Evolutionary conservation across 2,113 vertebrate genomes (phyloP).

Genomic region (Synodontis membranacea): DNA sequence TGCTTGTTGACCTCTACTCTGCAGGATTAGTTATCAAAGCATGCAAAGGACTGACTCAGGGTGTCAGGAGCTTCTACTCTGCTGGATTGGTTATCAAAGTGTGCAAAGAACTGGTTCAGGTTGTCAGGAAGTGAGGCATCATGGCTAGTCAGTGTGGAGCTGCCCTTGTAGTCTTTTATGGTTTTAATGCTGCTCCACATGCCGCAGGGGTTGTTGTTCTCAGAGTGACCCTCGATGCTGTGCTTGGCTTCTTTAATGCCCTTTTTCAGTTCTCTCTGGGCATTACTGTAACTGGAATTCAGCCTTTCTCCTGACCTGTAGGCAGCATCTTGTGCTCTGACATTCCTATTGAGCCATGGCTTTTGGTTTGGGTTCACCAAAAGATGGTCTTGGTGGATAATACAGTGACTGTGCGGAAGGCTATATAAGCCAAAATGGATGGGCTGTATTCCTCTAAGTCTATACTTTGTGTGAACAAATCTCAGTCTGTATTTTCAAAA

Average conservation of each 20-base stretch:
- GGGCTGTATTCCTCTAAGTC: neutral
- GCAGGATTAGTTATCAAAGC: too few species aligned
- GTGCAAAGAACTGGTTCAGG: slow-evolving; percentile 36
- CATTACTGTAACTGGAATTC: neutral
- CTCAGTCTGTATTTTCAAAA: neutral
- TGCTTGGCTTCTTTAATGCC: slow-evolving; percentile 1
- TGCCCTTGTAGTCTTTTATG: slow-evolving; percentile 25
- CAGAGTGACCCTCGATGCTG: slow-evolving; percentile 10
- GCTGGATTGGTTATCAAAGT: too few species aligned
- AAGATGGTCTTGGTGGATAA: slow-evolving; percentile 20
- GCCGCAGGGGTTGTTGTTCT: slow-evolving; percentile 23
- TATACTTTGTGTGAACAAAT: neutral
- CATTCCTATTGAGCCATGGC: slow-evolving; percentile 11
- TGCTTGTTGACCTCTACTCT: neutral
- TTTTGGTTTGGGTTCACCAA: slow-evolving; percentile 33
- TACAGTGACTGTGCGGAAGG: neutral
- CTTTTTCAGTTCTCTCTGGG: neutral
- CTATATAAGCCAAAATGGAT: neutral
- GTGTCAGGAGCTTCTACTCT: too few species aligned
- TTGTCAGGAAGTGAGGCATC: slow-evolving; percentile 25
- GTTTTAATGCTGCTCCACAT: slow-evolving; percentile 13
- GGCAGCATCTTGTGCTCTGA: neutral
- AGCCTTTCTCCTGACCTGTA: slow-evolving; percentile 20
- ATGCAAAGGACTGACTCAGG: too few species aligned
- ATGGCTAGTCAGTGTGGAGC: neutral